A percentile compares a stretch with the other conserved stretches of the same genome.
Conservation (phyloP, 2,797 vertebrate species). For the Peromyscus melanophrys region DNA sequence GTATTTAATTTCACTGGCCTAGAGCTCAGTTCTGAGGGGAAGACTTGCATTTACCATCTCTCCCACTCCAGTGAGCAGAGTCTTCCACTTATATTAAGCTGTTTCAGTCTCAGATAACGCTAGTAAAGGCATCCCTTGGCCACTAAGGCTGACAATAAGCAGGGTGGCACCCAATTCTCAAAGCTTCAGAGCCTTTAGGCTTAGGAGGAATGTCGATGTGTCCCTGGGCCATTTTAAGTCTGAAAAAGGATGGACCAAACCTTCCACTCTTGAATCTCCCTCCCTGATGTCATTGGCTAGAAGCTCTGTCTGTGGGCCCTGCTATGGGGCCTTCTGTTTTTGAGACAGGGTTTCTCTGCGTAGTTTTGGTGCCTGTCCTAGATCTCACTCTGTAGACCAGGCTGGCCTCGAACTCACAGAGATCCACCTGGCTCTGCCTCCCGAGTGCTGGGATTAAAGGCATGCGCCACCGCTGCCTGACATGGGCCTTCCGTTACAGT, state of each 20-base stretch:
- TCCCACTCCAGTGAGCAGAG: neutral
- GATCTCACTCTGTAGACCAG: no score
- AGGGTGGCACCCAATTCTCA: neutral
- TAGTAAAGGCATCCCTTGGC: neutral
- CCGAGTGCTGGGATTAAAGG: no score
- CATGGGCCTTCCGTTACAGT: neutral
- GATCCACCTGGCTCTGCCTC: no score
- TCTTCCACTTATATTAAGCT: neutral
- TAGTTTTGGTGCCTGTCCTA: no score
- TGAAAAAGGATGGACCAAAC: neutral
- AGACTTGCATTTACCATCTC: neutral
- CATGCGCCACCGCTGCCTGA: no score
- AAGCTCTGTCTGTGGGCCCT: neutral
- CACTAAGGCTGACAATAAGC: neutral
- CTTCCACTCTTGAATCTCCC: neutral
- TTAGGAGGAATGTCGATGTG: neutral
- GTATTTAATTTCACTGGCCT: neutral
- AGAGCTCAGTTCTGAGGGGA: neutral
- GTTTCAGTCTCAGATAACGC: neutral
- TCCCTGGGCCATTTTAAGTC: no score
- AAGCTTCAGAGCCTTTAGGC: neutral
- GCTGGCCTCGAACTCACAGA: no score
- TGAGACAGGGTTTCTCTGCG: no score
- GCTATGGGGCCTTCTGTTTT: neutral
- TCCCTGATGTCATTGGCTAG: neutral